Conservation (phyloP, 2,113 vertebrate genomes). For the Salvelinus namaycush region DNA sequence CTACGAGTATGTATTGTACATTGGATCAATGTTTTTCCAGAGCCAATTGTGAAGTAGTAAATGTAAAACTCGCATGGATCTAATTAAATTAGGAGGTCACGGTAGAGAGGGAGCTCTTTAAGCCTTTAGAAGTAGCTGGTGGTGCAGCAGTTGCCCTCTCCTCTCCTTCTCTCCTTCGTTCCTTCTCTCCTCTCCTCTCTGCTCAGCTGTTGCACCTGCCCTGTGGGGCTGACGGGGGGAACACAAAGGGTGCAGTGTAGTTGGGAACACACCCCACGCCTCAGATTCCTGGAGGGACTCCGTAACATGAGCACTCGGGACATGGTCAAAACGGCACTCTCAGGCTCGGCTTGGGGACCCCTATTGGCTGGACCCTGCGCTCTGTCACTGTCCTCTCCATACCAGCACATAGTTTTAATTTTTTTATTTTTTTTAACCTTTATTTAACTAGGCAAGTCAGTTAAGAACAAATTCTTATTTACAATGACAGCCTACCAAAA, state of each 20-base stretch:
- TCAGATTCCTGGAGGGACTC: slow-evolving; percentile 57
- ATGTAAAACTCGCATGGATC: not conserved
- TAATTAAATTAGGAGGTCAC: not conserved
- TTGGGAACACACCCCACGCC: slow-evolving; percentile 41
- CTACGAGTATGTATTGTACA: no score
- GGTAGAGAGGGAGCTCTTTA: not conserved
- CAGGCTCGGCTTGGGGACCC: not conserved
- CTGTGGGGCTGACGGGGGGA: slow-evolving; percentile 22
- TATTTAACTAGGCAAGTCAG: no score
- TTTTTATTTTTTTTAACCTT: no score
- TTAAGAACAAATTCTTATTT: no score
- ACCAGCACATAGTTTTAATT: not conserved
- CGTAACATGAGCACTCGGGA: slow-evolving; percentile 44
- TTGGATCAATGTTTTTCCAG: no score
- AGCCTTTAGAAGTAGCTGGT: not conserved
- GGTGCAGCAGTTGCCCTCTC: slow-evolving; percentile 61
- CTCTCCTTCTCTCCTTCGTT: not conserved
- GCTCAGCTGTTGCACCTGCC: slow-evolving; percentile 72
- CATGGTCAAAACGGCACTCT: slow-evolving; percentile 7
- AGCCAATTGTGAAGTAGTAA: not conserved
- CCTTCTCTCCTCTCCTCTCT: slow-evolving; percentile 15
- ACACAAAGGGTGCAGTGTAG: slow-evolving; percentile 70
- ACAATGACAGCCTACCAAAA: no score
- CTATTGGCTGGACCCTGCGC: not conserved
- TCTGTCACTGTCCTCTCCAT: not conserved